Evolutionary conservation across 37 sponge, comb jelly and placozoan genomes (phyloP).

Genomic region (Aplysina aerophoba): DNA sequence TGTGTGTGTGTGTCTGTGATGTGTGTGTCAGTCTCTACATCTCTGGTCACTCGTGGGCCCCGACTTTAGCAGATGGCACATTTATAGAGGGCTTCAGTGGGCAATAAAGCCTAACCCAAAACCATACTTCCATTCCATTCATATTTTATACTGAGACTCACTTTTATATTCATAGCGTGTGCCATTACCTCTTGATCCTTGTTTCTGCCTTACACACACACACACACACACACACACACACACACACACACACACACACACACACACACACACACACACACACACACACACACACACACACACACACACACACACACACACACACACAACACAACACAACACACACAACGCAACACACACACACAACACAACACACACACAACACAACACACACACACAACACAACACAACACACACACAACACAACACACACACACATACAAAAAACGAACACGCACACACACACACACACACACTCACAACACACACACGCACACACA

Average conservation of each 20-base stretch:
- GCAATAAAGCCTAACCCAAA: no score
- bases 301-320: slow-evolving; percentile 26
- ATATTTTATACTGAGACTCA: no score
- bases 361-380: no score
- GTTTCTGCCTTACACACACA: slow-evolving; percentile 5
- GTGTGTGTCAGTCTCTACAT: no score
- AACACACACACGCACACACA: background rate
- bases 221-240: slow-evolving; percentile 16
- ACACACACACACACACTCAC: slow-evolving; percentile 3
- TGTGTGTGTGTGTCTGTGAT: no score
- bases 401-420: slow-evolving; percentile 6
- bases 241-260: slow-evolving; percentile 20
- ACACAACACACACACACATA: background rate
- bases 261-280: slow-evolving; percentile 18
- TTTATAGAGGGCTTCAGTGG: no score
- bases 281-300: slow-evolving; percentile 31
- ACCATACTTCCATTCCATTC: no score
- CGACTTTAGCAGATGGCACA: no score
- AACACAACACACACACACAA: no score
- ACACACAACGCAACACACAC: background rate
- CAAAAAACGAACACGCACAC: slow-evolving; percentile 8
- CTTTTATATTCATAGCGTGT: no score
- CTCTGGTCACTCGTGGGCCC: no score
- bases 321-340: background rate
- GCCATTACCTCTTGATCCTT: no score